Base-by-base conservation (phyloP, 2,113 vertebrate species). In the Channa maculata region DNA sequence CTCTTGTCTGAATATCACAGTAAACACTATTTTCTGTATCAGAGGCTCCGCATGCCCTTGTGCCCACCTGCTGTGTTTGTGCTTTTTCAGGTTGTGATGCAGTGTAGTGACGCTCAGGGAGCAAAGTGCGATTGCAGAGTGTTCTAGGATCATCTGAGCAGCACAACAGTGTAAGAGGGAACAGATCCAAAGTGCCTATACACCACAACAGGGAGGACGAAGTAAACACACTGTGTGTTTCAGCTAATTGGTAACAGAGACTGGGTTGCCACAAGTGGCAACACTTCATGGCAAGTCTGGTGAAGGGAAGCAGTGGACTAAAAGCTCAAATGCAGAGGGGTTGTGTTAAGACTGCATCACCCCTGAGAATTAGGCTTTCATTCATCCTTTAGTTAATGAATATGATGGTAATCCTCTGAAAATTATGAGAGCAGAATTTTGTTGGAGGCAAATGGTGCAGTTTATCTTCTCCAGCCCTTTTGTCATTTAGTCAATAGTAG, bases 351-450 rank as follows among this genome's bases (percentile, higher is more conserved):
- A 12, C 62, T 5, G 13, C 48, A 53, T 50, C 51, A 63, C 75
- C 60, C 53, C 64, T 15, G 75, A 79, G 67, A 74, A n/a, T 8
- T 3, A 34, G 69, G 46, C 79, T 53, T 60, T 49, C 9, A 77
- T 80, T 71, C 72, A 70, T 78, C 77, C 67, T 73, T 69, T 78
- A 77, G 70, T 81, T 64, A 81, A 24, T 24, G 43, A 72, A 55
- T 78, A 78, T 73, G 74, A 80, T 78, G 65, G 41, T 71, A 81
- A 85, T 85, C 70, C 77, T 71, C 9, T 54, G 71, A 39, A 82
- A 79, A 50, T 11, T 50, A 81, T 24, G 66, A 70, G 63, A 76
- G 67, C 52, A 36, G n/a, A 60, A 48, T 54, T 84, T 65, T 71
- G 59, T 68, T 24, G 4, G 51, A 41, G 65, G 37, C 60, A 39